These are phyloP conservation scores for Pachyrhynchus sulphureomaculatus DNA, from an alignment of 1,140 invertebrate species.

Conservation along the genomic window DNA sequence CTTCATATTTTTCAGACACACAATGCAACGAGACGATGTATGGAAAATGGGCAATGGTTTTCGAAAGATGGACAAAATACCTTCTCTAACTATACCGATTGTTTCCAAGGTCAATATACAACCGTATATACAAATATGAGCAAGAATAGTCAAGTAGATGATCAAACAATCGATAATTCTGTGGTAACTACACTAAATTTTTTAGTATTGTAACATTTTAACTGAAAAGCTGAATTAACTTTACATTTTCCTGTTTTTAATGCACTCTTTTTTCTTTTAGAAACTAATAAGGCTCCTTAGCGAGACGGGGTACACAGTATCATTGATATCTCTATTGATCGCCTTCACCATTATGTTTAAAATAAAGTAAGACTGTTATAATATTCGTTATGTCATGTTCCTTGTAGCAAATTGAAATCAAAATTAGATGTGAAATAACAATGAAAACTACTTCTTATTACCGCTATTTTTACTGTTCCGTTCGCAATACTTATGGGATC, in stretches of 20 bases:
- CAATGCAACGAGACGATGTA: conserved; percentile 8
- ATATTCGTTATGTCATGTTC: no score
- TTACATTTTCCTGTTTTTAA: no score
- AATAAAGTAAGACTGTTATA: conserved; percentile 66
- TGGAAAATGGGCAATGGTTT: conserved; percentile 15
- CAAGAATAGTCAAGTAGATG: no score
- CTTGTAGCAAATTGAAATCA: no score
- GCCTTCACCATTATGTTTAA: conserved; percentile 63
- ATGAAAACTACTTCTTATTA: no score
- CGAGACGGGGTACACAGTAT: conserved; percentile 64
- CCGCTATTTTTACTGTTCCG: no score
- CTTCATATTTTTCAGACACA: conserved; percentile 4
- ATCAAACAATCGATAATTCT: no score
- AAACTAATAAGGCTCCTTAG: conserved; percentile 57
- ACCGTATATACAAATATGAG: neutral
- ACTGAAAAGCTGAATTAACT: no score
- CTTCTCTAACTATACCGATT: conserved; percentile 4
- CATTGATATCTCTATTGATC: conserved; percentile 59
- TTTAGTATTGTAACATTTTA: no score
- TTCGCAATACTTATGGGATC: no score
- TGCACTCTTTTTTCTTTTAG: neutral
- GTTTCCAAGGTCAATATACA: neutral
- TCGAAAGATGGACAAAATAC: neutral
- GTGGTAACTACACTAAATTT: no score
- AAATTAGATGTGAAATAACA: no score